phyloP scores from a whole-genome alignment of 2,797 vertebrate genomes.

The Eurystomus glaucurus region DNA sequence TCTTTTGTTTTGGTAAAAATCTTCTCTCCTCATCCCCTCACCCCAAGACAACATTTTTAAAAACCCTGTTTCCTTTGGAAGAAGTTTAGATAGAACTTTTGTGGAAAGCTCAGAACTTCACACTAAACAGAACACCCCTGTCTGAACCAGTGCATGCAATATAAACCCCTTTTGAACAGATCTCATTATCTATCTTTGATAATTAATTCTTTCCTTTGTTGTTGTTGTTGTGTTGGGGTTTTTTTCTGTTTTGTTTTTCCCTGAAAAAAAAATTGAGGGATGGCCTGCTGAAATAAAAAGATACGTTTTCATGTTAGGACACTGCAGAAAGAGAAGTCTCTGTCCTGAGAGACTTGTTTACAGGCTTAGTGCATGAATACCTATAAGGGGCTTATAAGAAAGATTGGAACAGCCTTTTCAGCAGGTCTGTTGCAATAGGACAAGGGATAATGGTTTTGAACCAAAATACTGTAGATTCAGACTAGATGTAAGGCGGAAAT shows the following conservation, averaged over 20 bases:
- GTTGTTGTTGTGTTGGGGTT: no score
- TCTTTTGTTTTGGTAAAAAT: no score
- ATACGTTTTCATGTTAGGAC: not conserved
- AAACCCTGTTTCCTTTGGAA: not conserved
- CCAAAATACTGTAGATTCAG: no score
- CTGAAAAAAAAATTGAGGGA: not conserved
- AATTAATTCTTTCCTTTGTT: not conserved
- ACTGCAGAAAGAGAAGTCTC: not conserved
- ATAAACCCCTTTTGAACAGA: not conserved
- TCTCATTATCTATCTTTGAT: not conserved
- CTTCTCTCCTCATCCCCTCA: not conserved
- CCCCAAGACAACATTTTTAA: not conserved
- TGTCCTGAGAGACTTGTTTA: not conserved
- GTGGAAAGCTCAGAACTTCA: not conserved
- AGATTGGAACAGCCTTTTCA: no score
- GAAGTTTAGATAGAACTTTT: not conserved
- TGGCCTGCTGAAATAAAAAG: not conserved
- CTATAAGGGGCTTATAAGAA: not conserved
- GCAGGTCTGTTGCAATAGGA: no score
- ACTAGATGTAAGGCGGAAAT: no score
- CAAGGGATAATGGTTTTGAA: no score
- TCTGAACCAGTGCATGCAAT: not conserved
- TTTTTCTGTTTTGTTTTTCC: no score
- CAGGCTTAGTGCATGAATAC: not conserved
- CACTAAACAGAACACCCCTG: not conserved